These are phyloP conservation scores for Thereva unica DNA, from an alignment of 2,888 invertebrate genomes.

Conservation along the genomic window DNA sequence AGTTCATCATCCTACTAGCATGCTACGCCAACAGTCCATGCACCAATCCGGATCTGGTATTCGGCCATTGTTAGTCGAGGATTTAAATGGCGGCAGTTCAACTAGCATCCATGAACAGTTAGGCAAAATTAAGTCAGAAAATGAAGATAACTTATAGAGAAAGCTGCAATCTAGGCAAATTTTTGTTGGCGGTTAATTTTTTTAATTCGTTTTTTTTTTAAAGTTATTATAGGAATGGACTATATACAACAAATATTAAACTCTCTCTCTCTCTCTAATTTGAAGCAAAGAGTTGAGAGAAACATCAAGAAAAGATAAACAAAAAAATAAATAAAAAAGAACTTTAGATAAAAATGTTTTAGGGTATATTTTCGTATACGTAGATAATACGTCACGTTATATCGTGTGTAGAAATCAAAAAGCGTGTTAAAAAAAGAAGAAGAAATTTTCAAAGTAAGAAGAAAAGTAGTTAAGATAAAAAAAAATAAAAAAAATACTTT, in stretches of 20 bases:
- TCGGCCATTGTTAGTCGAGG: conserved; percentile 44
- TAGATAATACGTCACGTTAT: conserved; percentile 40
- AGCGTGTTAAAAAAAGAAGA: conserved; percentile 27
- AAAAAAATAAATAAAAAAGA: neutral
- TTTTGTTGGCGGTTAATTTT: conserved; percentile 41
- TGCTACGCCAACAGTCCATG: conserved; percentile 43
- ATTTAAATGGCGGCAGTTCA: conserved; percentile 53
- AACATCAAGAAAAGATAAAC: conserved; percentile 13
- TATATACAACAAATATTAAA: conserved; percentile 42
- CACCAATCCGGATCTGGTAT: conserved; percentile 24
- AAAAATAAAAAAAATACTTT: conserved; percentile 28
- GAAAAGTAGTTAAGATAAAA: conserved; percentile 38
- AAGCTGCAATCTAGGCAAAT: conserved; percentile 46
- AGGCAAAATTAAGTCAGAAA: conserved; percentile 56
- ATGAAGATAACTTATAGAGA: conserved; percentile 58
- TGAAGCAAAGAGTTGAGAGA: conserved; percentile 2
- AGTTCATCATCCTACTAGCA: conserved; percentile 18
- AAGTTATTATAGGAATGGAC: conserved; percentile 31
- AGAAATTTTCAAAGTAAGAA: conserved; percentile 32
- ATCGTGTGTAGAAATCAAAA: conserved; percentile 26
- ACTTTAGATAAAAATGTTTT: conserved; percentile 37
- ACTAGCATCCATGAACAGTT: conserved; percentile 55
- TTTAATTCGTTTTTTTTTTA: conserved; percentile 4
- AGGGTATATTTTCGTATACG: conserved; percentile 45
- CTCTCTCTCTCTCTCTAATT: conserved; percentile 43